phyloP scores from a whole-genome alignment of 1,140 invertebrate species.

The Cotesia vestalis region DNA sequence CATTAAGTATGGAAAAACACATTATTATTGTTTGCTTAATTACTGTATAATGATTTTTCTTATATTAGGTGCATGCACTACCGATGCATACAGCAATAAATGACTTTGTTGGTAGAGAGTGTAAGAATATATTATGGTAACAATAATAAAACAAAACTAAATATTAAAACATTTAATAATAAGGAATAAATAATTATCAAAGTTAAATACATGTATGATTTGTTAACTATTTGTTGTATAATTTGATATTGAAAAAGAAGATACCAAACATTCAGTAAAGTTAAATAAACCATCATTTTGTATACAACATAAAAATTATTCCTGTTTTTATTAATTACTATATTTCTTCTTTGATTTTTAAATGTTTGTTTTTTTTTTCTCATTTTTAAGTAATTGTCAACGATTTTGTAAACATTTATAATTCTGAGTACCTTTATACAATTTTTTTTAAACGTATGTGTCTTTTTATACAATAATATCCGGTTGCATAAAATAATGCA shows the following conservation, averaged over 20 bases:
- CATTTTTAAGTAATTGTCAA: too few species aligned
- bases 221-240: conserved; percentile 58
- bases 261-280: conserved; percentile 36
- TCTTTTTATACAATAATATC: too few species aligned
- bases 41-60: background rate
- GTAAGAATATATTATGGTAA: background rate
- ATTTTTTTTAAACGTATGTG: too few species aligned
- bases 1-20: background rate
- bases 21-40: conserved; percentile 10
- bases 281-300: conserved; percentile 55
- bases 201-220: conserved; percentile 57
- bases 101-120: background rate
- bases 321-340: too few species aligned
- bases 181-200: conserved; percentile 55
- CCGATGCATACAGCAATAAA: background rate
- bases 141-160: conserved; percentile 15
- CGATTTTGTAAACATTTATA: too few species aligned
- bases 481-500: too few species aligned
- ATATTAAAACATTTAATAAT: conserved; percentile 53
- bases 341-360: too few species aligned
- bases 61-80: background rate
- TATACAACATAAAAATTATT: conserved; percentile 32
- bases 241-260: conserved; percentile 44
- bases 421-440: too few species aligned
- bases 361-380: too few species aligned